phyloP scores from a whole-genome alignment of 2,797 vertebrate genomes.

The Stomatorhinus walkeri region DNA sequence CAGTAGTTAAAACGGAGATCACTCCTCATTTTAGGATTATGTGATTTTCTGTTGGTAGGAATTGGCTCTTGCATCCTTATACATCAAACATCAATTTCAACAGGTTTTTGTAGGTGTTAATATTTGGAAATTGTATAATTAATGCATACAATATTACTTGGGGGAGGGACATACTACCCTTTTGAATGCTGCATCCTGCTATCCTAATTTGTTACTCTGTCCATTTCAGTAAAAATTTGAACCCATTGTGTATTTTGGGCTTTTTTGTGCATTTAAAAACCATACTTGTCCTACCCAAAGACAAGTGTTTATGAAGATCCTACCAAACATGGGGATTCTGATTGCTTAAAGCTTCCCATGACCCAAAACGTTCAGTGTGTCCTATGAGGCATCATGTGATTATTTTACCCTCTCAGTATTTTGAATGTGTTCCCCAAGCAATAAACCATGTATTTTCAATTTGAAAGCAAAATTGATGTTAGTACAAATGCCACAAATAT shows the following conservation, averaged over 20 bases:
- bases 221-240: slow-evolving; percentile 29
- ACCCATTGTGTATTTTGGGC: neutral
- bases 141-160: slow-evolving; percentile 4
- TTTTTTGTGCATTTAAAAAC: neutral
- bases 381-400: neutral
- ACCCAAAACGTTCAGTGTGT: neutral
- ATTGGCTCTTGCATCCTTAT: neutral
- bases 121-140: slow-evolving; percentile 5
- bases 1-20: neutral
- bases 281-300: neutral
- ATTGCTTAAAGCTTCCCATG: neutral
- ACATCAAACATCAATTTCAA: neutral
- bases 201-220: slow-evolving; percentile 28
- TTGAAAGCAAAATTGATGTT: neutral
- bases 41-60: neutral
- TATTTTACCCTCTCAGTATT: neutral
- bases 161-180: neutral
- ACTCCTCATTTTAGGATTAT: neutral
- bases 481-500: neutral
- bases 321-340: neutral
- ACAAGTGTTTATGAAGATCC: neutral
- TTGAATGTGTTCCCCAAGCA: neutral
- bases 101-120: neutral
- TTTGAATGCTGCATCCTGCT: slow-evolving; percentile 3
- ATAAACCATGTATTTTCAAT: neutral